These are phyloP conservation scores for Parauchenoglanis ngamensis DNA, from an alignment of 2,797 vertebrate genomes.

Conservation along the genomic window DNA sequence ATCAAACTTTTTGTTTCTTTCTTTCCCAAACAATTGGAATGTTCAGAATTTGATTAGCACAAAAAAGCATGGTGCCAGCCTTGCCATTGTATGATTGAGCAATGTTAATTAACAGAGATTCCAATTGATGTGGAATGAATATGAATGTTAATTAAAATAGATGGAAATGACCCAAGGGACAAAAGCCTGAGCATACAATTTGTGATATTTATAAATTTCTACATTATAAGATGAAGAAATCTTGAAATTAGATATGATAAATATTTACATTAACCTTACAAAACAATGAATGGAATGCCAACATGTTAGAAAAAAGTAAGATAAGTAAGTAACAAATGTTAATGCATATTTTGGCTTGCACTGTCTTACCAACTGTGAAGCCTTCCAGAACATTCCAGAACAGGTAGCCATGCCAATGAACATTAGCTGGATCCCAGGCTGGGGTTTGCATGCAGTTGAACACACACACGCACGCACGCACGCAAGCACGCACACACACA, in stretches of 20 bases:
- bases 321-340: neutral
- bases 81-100: neutral
- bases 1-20: neutral
- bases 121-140: neutral
- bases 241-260: neutral
- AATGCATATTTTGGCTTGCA: neutral
- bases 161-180: neutral
- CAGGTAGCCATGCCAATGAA: neutral
- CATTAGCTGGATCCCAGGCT: too few species aligned
- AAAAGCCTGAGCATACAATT: neutral
- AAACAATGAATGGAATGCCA: neutral
- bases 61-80: neutral
- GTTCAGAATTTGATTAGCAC: neutral
- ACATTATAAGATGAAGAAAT: too few species aligned
- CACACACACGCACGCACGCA: neutral
- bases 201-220: neutral
- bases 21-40: neutral
- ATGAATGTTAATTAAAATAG: neutral
- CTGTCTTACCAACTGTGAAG: neutral
- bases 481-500: neutral
- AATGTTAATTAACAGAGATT: neutral
- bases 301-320: neutral
- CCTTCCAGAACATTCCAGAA: neutral
- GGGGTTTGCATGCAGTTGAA: neutral
- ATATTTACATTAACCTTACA: neutral